Base-by-base conservation (phyloP, 2,113 vertebrate genomes). In the Calonectris borealis region DNA sequence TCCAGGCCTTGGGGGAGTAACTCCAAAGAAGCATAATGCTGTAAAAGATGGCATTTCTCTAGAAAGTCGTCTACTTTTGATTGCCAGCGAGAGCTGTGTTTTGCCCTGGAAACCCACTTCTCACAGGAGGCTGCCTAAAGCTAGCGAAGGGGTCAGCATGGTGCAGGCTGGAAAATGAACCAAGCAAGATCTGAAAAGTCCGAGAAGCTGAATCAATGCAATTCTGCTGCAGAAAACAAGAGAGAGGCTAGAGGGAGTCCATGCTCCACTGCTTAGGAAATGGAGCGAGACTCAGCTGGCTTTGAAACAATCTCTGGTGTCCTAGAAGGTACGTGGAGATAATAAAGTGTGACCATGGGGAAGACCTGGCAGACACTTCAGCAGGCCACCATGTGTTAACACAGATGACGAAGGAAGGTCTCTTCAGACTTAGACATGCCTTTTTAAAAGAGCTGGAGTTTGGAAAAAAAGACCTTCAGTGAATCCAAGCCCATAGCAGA, bases 241-340 rank as follows among this genome's bases (percentile, higher is more conserved):
- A 80, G 54, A 58, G 84, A 96, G 84, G 89, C 97, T 97, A 97
- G 93, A 95, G 93, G 95, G 95, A 97, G 97, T 97, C 91, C 95
- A 90, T 0, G 87, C 96, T 96, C 93, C 91, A 95, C 84, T 86
- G 82, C 91, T 96, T 88, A 77, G 78, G 75, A 97, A 95, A 92
- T 68, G 62, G 70, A 95, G 62, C 11, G 4, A n/a, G 36, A 18
- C 58, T 90, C 25, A 0, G 20, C 29, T 69, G 77, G 65, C 70
- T 89, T 79, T 84, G 73, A 90, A 95, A 78, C 58, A 20, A 24
- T 62, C 42, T 91, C 52, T 58, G 17, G 69, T 81, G 49, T 78
- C 84, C 78, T 95, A 38, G 58, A 91, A 93, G 9, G 44, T 42
- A 65, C 38, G 25, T 22, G 80, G 52, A 84, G 42, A 91, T 72